Conservation (phyloP, 2,113 vertebrate genomes). For the Pelobates fuscus region DNA sequence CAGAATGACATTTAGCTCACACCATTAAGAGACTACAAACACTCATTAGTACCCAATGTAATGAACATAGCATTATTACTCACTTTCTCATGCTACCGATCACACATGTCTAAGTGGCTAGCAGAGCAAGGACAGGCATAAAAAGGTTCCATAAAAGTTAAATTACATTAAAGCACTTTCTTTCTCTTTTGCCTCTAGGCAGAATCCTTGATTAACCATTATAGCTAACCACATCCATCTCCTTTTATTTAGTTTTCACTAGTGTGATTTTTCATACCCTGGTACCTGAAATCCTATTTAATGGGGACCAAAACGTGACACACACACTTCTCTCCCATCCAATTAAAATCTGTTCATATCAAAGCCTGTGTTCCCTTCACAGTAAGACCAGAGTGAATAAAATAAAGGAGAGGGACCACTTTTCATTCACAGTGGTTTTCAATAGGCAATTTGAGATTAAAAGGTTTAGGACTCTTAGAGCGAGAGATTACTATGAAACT, state of each 20-base stretch:
- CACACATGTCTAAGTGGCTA: too few relatives aligned
- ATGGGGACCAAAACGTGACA: slow-evolving; percentile 91
- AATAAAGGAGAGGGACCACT: slow-evolving; percentile 81
- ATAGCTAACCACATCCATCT: slow-evolving; percentile 76
- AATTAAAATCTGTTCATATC: slow-evolving; percentile 94
- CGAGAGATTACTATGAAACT: too few relatives aligned
- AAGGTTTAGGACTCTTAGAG: slow-evolving; percentile 67
- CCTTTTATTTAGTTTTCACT: too few relatives aligned
- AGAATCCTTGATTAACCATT: slow-evolving; percentile 69
- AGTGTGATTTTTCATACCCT: slow-evolving; percentile 77
- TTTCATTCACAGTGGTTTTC: slow-evolving; percentile 66
- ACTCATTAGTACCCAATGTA: too few relatives aligned
- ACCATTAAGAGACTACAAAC: too few relatives aligned
- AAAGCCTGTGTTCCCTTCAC: slow-evolving; percentile 83
- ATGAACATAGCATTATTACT: too few relatives aligned
- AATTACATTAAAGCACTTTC: slow-evolving; percentile 4
- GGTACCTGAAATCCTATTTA: slow-evolving; percentile 87
- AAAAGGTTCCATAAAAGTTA: slow-evolving; percentile 54
- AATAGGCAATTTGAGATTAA: slow-evolving; percentile 82
- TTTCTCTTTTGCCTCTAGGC: slow-evolving; percentile 56
- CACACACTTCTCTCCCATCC: slow-evolving; percentile 97
- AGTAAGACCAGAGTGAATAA: slow-evolving; percentile 78
- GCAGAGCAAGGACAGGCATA: slow-evolving; percentile 58
- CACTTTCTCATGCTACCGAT: too few relatives aligned
- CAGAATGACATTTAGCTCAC: too few relatives aligned